Conservation (phyloP, 2,113 vertebrate species). For the Dinomys branickii region DNA sequence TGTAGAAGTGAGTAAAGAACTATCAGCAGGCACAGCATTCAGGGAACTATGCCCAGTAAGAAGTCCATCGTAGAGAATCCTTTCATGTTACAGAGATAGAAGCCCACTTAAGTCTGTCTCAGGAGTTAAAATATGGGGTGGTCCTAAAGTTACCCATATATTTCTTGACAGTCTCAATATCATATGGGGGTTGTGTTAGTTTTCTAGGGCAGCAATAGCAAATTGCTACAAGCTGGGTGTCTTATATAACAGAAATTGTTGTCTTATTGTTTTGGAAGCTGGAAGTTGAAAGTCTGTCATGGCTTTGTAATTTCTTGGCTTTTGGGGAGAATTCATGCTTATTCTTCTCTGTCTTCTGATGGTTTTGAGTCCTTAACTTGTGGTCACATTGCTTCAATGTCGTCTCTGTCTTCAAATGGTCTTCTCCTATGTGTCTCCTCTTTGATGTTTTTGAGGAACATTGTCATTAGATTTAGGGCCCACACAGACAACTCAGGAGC, state of each 20-base stretch:
- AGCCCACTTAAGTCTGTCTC: neutral
- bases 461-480: neutral
- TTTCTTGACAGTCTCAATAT: neutral
- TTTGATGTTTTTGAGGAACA: neutral
- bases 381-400: neutral
- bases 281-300: neutral
- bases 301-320: neutral
- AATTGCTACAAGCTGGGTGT: neutral
- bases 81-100: neutral
- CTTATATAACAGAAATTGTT: neutral
- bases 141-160: neutral
- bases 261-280: neutral
- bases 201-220: neutral
- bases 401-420: neutral
- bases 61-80: neutral
- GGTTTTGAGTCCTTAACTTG: neutral
- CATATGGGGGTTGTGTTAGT: neutral
- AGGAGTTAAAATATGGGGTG: neutral
- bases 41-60: neutral
- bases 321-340: neutral
- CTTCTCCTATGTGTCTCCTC: neutral
- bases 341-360: neutral
- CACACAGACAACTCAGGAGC: neutral
- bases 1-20: conserved; percentile 3
- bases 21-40: neutral